Conservation (phyloP, 1,140 invertebrate species). For the Maniola jurtina region DNA sequence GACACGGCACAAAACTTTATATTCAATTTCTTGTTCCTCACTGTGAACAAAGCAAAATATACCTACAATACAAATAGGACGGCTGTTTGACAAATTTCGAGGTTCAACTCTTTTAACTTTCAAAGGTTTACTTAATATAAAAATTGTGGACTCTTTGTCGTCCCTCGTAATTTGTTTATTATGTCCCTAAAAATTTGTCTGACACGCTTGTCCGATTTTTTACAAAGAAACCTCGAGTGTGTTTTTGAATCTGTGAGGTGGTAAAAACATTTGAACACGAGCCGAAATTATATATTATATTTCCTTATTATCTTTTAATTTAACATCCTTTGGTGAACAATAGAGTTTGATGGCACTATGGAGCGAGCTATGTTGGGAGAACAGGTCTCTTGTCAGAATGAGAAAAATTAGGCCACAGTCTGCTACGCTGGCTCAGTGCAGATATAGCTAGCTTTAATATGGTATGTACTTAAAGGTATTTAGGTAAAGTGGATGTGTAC, state of each 20-base stretch:
- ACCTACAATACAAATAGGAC: constrained; percentile 24
- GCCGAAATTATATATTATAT: neutral
- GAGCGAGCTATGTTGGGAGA: no score
- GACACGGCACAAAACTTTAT: constrained; percentile 17
- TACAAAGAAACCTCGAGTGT: neutral
- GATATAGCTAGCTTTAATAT: no score
- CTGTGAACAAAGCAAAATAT: constrained; percentile 28
- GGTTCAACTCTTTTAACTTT: constrained; percentile 20
- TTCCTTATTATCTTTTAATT: no score
- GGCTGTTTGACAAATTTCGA: constrained; percentile 24
- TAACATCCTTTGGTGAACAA: no score
- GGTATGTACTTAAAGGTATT: no score
- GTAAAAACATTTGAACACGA: neutral
- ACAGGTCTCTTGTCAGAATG: no score
- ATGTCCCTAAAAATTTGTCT: constrained; percentile 3
- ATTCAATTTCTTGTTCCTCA: constrained; percentile 24
- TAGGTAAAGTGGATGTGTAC: no score
- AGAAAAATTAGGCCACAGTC: no score
- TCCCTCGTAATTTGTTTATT: constrained; percentile 10
- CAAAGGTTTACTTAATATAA: constrained; percentile 13
- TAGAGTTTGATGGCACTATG: no score
- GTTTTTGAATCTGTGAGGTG: neutral
- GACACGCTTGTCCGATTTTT: neutral
- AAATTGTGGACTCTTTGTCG: constrained; percentile 7
- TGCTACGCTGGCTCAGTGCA: no score